phyloP scores from a whole-genome alignment of 2,797 vertebrate genomes.

The Hippocampus kuda region DNA sequence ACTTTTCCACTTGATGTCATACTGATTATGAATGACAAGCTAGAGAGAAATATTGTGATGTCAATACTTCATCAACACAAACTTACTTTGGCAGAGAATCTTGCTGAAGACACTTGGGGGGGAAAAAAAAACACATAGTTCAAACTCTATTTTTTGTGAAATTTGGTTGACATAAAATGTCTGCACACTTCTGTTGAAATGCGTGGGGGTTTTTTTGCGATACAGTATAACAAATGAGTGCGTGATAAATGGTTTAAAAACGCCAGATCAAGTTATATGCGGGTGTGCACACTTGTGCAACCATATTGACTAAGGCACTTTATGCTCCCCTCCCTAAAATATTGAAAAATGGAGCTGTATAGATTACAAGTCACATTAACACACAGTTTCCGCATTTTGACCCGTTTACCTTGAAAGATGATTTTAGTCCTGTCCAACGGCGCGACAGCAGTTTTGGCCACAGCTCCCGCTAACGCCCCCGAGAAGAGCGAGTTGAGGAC shows the following conservation, averaged over 20 bases:
- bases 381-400: constrained; percentile 14
- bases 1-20: neutral
- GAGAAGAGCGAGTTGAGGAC: constrained; percentile 83
- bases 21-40: neutral
- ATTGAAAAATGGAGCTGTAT: no score
- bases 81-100: constrained; percentile 95
- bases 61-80: constrained; percentile 3
- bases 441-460: constrained; percentile 91
- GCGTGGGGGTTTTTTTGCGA: no score
- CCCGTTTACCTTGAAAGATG: constrained; percentile 88
- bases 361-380: neutral
- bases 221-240: no score
- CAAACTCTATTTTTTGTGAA: neutral
- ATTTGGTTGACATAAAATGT: neutral
- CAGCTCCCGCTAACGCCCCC: constrained; percentile 86
- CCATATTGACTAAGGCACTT: no score
- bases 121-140: constrained; percentile 28
- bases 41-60: neutral
- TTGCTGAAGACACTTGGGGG: constrained; percentile 82
- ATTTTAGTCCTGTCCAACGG: constrained; percentile 97
- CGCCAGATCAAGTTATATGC: no score
- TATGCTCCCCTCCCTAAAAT: no score
- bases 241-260: no score
- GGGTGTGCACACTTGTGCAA: no score
- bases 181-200: neutral